Conservation (phyloP, 2,888 invertebrate species). For the Heteromyza rotundicornis region DNA sequence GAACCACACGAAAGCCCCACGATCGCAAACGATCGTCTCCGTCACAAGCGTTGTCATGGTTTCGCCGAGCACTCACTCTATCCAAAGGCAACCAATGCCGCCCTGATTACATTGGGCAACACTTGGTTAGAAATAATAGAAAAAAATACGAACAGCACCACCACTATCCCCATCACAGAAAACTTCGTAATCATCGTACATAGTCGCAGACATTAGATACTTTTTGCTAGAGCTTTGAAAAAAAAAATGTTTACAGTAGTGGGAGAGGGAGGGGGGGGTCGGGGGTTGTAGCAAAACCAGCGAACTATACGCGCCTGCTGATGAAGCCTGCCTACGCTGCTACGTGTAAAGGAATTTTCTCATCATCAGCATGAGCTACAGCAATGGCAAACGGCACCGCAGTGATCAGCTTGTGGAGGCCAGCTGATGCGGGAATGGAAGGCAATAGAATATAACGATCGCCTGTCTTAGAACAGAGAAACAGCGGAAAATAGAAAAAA, state of each 20-base stretch:
- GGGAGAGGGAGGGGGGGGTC: no score
- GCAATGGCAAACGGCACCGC: not conserved
- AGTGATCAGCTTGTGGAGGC: no score
- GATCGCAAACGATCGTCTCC: not conserved
- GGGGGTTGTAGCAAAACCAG: no score
- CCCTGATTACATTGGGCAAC: conserved; percentile 1
- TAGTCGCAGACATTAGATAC: not conserved
- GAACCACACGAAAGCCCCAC: not conserved
- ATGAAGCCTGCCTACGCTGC: conserved; percentile 8
- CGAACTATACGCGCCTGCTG: not conserved
- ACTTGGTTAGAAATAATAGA: not conserved
- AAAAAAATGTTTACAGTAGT: no score
- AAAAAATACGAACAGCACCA: not conserved
- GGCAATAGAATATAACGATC: not conserved
- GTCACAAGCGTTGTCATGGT: not conserved
- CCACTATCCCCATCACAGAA: not conserved
- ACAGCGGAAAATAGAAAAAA: not conserved
- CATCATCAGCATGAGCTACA: conserved; percentile 6
- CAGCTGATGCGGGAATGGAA: no score
- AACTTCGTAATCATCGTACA: not conserved
- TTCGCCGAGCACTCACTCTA: not conserved
- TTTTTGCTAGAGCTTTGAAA: not conserved
- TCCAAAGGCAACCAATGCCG: not conserved
- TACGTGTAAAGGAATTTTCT: conserved; percentile 23
- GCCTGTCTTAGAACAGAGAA: not conserved